Base-by-base conservation (phyloP, 2,888 invertebrate species). In the Heliconius erato region DNA sequence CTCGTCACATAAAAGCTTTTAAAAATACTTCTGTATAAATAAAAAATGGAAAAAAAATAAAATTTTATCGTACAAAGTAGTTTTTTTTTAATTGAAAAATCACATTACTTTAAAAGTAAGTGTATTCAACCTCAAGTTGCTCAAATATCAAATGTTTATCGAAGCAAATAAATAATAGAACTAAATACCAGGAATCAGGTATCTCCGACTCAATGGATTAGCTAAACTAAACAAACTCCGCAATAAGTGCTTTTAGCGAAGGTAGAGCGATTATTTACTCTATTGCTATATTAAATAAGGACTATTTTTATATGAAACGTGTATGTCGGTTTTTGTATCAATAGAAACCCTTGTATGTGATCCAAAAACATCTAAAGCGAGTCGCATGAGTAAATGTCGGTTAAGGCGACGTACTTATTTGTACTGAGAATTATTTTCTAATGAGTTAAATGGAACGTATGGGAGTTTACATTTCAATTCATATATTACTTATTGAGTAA, bases 321-420 rank as follows among this genome's bases (percentile, higher is more conserved):
- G 23, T 14, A 69, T 35, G 59, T 28, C n/a, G 72, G 82, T 84
- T 85, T 86, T 84, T 86, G 85, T 91, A 92, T 93, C 91, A 92
- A 92, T 92, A 91, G 91, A 88, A 89, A 90, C 91, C 71, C 91
- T 93, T 93, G 92, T 93, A 89, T 90, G 90, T 91, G 93, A 93
- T 92, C 91, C 89, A 89, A 91, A 92, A 92, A 92, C 92, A 92
- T 93, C 91, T 91, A 91, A 93, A 89, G 90, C 89, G 91, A 92
- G 92, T 92, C 89, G 89, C 89, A 87, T 89, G 89, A 87, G 88
- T 90, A 91, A 92, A 93, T 90, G 88, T 91, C 91, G 90, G 89
- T 90, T 90, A 89, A 91, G 90, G 88, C 85, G 87, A 88, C 84
- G 88, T 85, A 86, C 84, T 85, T 79, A 82, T 83, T 76, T 32